Conservation (phyloP, 1,140 invertebrate species). For the Parapsyche elsis region DNA sequence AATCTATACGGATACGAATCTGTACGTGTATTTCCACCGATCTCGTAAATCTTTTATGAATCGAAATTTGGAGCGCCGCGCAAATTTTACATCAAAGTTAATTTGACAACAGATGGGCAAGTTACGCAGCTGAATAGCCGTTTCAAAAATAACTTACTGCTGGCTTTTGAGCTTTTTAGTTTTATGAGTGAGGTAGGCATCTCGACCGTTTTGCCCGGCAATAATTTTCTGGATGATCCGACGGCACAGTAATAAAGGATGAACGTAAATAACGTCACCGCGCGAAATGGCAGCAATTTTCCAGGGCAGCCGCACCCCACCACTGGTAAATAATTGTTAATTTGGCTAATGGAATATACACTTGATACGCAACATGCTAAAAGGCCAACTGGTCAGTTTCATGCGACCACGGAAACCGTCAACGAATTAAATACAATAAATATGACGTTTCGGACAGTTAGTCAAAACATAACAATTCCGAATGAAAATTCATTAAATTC, state of each 20-base stretch:
- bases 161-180: no score
- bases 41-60: neutral
- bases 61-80: neutral
- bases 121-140: no score
- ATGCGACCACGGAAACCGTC: neutral
- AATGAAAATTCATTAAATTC: no score
- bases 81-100: neutral
- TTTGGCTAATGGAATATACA: conserved; percentile 43
- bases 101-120: no score
- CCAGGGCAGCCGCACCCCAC: conserved; percentile 10
- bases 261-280: conserved; percentile 22
- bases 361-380: conserved; percentile 14
- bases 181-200: no score
- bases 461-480: neutral
- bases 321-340: conserved; percentile 37
- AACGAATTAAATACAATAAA: neutral
- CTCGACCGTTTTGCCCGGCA: no score
- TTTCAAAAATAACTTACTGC: no score
- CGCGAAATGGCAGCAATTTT: conserved; percentile 30
- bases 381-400: neutral
- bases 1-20: neutral
- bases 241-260: neutral
- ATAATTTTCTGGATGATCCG: no score
- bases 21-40: neutral
- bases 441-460: neutral